Evolutionary conservation across 2,113 vertebrate species (phyloP).

Genomic region (Orthonyx spaldingii): DNA sequence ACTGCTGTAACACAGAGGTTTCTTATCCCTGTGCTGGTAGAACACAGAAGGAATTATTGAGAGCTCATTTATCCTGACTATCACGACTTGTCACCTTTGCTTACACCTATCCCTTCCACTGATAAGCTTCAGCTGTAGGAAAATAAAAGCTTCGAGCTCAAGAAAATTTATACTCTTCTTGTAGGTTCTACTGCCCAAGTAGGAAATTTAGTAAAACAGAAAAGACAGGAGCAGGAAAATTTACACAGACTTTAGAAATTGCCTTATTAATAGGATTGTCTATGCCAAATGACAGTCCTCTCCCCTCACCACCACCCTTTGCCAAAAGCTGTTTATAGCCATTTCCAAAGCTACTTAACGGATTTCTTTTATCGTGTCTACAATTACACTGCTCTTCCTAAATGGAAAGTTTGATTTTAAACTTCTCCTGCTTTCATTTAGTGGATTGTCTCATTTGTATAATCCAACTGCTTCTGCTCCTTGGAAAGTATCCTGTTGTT

Average conservation of each 20-base stretch:
- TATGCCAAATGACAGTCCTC: neutral
- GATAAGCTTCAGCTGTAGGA: neutral
- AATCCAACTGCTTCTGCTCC: slow-evolving; percentile 42
- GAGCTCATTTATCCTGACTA: neutral
- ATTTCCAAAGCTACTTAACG: slow-evolving; percentile 44
- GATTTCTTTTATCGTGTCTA: slow-evolving; percentile 36
- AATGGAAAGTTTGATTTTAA: slow-evolving; percentile 55
- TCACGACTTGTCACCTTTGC: neutral
- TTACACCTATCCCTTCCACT: neutral
- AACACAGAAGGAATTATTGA: neutral
- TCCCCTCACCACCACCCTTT: neutral
- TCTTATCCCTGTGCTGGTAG: neutral
- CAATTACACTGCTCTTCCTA: slow-evolving; percentile 37
- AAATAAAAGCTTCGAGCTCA: neutral
- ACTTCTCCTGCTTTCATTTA: slow-evolving; percentile 31
- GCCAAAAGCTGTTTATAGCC: slow-evolving; percentile 21
- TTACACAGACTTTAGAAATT: neutral
- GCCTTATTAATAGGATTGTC: neutral
- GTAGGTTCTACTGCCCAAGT: neutral
- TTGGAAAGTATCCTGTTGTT: slow-evolving; percentile 26
- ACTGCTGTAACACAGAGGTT: neutral
- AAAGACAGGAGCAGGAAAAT: slow-evolving; percentile 3
- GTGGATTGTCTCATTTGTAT: slow-evolving; percentile 31
- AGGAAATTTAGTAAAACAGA: neutral
- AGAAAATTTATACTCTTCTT: neutral